Base-by-base conservation (phyloP, 2,113 vertebrate species). In the Protobothrops mucrosquamatus region DNA sequence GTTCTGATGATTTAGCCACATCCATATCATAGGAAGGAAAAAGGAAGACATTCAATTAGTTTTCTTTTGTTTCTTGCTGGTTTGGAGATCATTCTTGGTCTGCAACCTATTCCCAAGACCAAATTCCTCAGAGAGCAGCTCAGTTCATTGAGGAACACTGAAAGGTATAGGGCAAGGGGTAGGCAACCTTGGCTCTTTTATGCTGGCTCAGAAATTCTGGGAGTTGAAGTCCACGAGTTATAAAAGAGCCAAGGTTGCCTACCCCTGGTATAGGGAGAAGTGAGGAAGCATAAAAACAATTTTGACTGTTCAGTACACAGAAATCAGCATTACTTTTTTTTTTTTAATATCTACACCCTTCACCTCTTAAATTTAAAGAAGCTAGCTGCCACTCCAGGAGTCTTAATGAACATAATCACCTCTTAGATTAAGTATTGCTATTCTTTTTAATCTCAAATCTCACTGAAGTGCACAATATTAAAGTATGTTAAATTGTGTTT, bases 1-100 rank as follows among this genome's bases (percentile, higher is more conserved):
- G 93, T 96, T 95, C 29, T 88, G 87, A 93, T 92, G 90, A 57
- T 95, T 29, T 93, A 92, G 14, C 54, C 89, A 89, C 74, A 93
- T 94, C 61, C 87, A 85, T 64, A 93, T 93, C 92, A 11, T 59
- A 93, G 89, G 56, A 89, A 93, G 93, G 94, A 81, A 94, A 94
- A 95, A 86, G 91, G 46, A 61, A 92, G 95, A 34, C 54, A 10
- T 93, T 26, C 93, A 92, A 14, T 74, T 6, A n/a, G 94, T 74
- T 95, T 90, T 93, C 94, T 89, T 92, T 22, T 85, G 9, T 46
- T 61, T 34, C 24, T 3, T 39, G 23, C 54, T 57, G 39, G 88
- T 22, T 59, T 59, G 20, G 7, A 10, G 12, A 57, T 57, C 54
- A 56, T 8, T 56, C 15, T 51, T 55, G 87, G 15, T 54, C 20